Evolutionary conservation across 2,888 invertebrate genomes (phyloP).

Genomic region (Melieria crassipennis): DNA sequence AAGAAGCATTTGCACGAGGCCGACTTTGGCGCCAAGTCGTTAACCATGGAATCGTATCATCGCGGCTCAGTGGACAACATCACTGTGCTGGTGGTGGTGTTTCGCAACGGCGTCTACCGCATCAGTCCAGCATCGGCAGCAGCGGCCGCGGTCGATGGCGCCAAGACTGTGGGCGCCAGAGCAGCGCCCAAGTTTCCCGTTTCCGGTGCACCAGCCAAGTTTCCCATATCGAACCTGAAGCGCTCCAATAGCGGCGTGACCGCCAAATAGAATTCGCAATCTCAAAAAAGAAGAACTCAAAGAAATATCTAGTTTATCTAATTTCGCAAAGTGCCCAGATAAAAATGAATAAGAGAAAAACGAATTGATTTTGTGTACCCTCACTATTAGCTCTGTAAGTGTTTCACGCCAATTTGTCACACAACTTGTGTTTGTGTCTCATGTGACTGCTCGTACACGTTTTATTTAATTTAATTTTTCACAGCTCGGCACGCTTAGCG

Average conservation of each 20-base stretch:
- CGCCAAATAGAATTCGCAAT: constrained; percentile 36
- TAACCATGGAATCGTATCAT: constrained; percentile 89
- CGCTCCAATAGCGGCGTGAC: constrained; percentile 46
- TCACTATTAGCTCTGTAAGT: too few species aligned
- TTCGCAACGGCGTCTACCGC: constrained; percentile 69
- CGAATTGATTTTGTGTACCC: too few species aligned
- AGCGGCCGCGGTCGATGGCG: constrained; percentile 8
- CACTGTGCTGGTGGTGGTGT: constrained; percentile 89
- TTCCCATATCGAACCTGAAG: constrained; percentile 41
- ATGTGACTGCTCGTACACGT: too few species aligned
- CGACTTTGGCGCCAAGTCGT: constrained; percentile 89
- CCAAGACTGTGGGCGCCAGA: constrained; percentile 3
- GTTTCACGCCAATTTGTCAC: too few species aligned
- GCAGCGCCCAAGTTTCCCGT: constrained; percentile 30
- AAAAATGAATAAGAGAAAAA: too few species aligned
- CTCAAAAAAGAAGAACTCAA: neutral
- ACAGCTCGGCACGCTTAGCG: too few species aligned
- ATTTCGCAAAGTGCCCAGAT: too few species aligned
- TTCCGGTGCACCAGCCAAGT: constrained; percentile 38
- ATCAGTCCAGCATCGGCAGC: constrained; percentile 46
- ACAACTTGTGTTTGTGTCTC: too few species aligned
- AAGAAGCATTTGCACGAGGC: constrained; percentile 86
- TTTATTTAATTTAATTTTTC: too few species aligned
- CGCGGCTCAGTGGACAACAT: constrained; percentile 96
- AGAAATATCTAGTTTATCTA: too few species aligned